Base-by-base conservation (phyloP, 2,113 vertebrate genomes). In the Opisthocomus hoazin region DNA sequence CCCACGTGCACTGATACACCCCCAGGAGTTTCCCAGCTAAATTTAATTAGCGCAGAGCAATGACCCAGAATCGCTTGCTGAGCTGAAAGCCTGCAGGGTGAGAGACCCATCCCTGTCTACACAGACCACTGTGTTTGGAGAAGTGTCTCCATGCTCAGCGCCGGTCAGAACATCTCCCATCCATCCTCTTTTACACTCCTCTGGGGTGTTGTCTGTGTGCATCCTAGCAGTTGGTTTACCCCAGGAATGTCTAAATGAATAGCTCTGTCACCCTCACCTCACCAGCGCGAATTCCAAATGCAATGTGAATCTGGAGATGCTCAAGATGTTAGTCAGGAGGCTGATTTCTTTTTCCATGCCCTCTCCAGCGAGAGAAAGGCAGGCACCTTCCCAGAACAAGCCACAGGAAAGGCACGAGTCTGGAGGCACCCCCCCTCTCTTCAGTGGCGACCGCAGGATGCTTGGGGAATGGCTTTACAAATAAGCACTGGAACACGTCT, bases 361-460 rank as follows among this genome's bases (percentile, higher is more conserved):
- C 27, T 57, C 43, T 65, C 34, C 37, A n/a, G 36, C 20, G 46
- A 61, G 5, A 48, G 48, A 74, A 87, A 46, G 43, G 37, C 48
- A 88, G 32, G n/a, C 16, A 17, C 6, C 23, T 79, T 58, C 26
- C 70, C 46, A 56, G 70, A 90, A 48, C 9, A 70, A 70, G 6
- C 8, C 50, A 54, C 3, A 65, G 64, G 27, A 69, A 73, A 73
- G 27, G 22, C 8, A 1, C 27, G n/a, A 45, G 30, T 21, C 21
- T 20, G 43, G 24, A 43, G 16, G 39, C 56, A 68, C 7, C 5
- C 21, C 32, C 0, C 1, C 5, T 29, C 19, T 5, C 39, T 39
- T 50, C 30, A 19, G 30, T 9, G 14, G 17, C 8, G 37, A 32
- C 1, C 10, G 45, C 2, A 0, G 26, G 32, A 14, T 29, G 16